Conservation (phyloP, 1,140 invertebrate genomes). For the Zaprionus vittiger region DNA sequence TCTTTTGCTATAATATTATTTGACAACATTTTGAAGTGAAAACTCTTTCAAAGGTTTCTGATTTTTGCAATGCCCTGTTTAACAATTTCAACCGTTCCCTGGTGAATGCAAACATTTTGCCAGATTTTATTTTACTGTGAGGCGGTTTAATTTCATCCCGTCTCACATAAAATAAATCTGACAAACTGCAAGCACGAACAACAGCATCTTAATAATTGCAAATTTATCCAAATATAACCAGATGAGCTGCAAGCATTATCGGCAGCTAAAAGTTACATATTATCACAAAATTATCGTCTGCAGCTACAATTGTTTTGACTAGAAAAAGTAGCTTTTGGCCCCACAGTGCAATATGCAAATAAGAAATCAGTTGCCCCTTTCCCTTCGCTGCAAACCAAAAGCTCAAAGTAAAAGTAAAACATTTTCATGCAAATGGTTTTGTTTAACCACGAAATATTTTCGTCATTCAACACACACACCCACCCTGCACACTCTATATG, state of each 20-base stretch:
- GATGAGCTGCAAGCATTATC: no score
- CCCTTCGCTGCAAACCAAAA: conserved; percentile 34
- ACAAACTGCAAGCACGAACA: no score
- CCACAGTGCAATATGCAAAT: conserved; percentile 45
- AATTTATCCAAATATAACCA: no score
- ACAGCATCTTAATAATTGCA: no score
- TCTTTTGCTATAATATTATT: no score
- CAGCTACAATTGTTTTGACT: no score
- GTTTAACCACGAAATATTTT: conserved; percentile 78
- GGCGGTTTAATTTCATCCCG: neutral
- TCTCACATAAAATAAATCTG: neutral
- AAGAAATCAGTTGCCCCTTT: conserved; percentile 16
- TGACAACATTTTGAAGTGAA: no score
- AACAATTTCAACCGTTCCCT: no score
- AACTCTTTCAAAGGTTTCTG: no score
- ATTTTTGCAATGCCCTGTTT: no score
- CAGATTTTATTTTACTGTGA: neutral
- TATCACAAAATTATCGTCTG: no score
- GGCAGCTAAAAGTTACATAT: no score
- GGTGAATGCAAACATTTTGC: neutral
- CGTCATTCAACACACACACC: conserved; percentile 53
- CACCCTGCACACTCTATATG: conserved; percentile 4
- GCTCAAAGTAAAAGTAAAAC: conserved; percentile 76
- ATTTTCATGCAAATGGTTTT: conserved; percentile 79
- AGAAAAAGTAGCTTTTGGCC: neutral